A percentile compares a stretch with the other conserved stretches of the same genome.
phyloP scores from a whole-genome alignment of 2,888 invertebrate genomes.

The Phaonia tiefii region DNA sequence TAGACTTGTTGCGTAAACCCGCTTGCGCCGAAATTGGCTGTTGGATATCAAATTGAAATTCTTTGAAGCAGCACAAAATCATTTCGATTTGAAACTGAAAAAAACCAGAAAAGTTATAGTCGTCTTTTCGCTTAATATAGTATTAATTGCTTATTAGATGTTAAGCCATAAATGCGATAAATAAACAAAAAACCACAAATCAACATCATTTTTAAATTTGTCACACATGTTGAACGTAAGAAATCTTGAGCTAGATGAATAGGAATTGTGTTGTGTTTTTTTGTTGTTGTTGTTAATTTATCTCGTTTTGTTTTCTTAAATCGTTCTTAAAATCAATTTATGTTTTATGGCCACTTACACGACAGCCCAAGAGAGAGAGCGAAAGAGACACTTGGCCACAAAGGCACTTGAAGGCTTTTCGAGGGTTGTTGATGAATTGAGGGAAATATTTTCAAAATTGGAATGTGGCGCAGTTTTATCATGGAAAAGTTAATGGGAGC shows the following conservation, averaged over 20 bases:
- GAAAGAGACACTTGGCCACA: no score
- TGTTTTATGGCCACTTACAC: conserved; percentile 47
- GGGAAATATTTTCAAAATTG: no score
- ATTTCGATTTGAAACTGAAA: no score
- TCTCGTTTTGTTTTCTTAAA: conserved; percentile 29
- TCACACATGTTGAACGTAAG: conserved; percentile 54
- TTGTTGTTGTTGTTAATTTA: not conserved
- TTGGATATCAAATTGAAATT: not conserved
- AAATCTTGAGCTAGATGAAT: conserved; percentile 27
- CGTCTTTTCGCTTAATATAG: conserved; percentile 14
- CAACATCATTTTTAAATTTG: conserved; percentile 65
- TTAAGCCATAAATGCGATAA: conserved; percentile 25
- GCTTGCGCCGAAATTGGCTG: no score
- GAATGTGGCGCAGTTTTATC: no score
- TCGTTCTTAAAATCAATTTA: conserved; percentile 63
- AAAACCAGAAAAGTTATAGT: not conserved
- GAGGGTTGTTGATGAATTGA: no score
- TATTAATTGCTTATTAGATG: conserved; percentile 34
- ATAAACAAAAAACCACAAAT: conserved; percentile 59
- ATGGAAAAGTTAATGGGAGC: no score
- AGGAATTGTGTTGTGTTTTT: conserved; percentile 26
- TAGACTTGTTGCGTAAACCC: conserved; percentile 27
- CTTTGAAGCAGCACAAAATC: not conserved
- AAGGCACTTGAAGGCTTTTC: no score
- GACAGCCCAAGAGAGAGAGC: no score